Conservation (phyloP, 2,113 vertebrate genomes). For the Pseudopipra pipra region DNA sequence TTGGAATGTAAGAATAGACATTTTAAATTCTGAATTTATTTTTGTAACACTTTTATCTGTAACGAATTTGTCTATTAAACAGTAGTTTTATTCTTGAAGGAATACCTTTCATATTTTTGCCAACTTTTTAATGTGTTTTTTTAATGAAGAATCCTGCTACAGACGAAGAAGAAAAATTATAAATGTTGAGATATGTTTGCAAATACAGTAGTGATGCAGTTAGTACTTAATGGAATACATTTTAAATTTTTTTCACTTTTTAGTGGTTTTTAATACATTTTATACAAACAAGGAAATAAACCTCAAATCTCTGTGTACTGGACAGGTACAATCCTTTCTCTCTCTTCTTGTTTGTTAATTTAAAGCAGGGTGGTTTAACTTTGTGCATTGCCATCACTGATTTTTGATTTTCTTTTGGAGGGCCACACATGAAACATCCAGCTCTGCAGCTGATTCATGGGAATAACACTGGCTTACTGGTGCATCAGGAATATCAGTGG, state of each 20-base stretch:
- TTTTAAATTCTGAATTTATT: background rate
- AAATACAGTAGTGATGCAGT: background rate
- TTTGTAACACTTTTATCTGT: background rate
- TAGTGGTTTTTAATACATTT: background rate
- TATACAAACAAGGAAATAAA: background rate
- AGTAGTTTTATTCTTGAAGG: background rate
- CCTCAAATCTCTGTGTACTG: background rate
- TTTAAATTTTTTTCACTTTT: background rate
- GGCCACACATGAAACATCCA: background rate
- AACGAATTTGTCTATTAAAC: background rate
- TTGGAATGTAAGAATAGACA: background rate
- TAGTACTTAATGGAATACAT: background rate
- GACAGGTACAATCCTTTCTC: background rate
- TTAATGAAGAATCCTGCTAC: background rate
- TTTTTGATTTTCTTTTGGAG: background rate
- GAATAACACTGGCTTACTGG: background rate
- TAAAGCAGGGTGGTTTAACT: background rate
- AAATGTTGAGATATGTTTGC: background rate
- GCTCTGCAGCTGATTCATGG: background rate
- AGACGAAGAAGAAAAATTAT: background rate
- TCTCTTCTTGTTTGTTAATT: background rate
- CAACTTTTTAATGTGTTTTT: background rate
- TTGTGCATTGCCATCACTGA: background rate
- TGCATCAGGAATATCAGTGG: background rate
- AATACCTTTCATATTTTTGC: background rate